These are phyloP conservation scores for Zaprionus ornatus DNA, from an alignment of 1,140 invertebrate species.

Conservation along the genomic window DNA sequence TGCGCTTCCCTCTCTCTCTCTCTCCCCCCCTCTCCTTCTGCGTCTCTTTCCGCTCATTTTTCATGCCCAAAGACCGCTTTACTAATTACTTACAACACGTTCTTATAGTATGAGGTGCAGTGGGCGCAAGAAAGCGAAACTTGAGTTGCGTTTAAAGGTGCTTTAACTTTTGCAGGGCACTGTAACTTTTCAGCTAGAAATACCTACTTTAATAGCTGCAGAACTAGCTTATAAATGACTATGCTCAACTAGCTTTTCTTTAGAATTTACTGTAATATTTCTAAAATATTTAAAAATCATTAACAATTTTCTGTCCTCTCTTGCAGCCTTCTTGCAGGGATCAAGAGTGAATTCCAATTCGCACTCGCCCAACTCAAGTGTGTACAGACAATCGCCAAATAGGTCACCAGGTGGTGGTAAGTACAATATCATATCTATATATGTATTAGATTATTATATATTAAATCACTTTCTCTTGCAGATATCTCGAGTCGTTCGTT, in stretches of 20 bases:
- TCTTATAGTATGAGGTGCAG: neutral
- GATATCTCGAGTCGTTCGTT: slow-evolving; percentile 11
- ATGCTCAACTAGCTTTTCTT: too few relatives aligned
- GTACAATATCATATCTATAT: neutral
- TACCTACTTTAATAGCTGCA: too few relatives aligned
- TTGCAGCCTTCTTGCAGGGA: neutral
- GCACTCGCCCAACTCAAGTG: neutral
- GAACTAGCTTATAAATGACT: too few relatives aligned
- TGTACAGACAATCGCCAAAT: neutral
- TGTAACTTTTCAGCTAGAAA: too few relatives aligned
- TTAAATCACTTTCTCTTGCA: neutral
- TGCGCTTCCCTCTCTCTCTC: slow-evolving; percentile 10
- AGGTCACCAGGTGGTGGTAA: neutral
- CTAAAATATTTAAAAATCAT: too few relatives aligned
- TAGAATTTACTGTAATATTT: too few relatives aligned
- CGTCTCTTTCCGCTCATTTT: slow-evolving; percentile 35
- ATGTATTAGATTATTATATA: neutral
- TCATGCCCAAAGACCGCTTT: slow-evolving; percentile 32
- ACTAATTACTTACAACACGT: slow-evolving; percentile 34
- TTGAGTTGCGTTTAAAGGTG: slow-evolving; percentile 6
- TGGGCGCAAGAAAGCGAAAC: neutral
- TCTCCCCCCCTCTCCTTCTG: slow-evolving; percentile 5
- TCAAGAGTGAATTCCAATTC: neutral
- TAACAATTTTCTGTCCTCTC: neutral
- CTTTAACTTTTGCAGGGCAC: neutral